Percentiles rank a stretch among this genome's conserved stretches.
Conservation (phyloP, 2,888 invertebrate genomes). For the Apodemia zela region DNA sequence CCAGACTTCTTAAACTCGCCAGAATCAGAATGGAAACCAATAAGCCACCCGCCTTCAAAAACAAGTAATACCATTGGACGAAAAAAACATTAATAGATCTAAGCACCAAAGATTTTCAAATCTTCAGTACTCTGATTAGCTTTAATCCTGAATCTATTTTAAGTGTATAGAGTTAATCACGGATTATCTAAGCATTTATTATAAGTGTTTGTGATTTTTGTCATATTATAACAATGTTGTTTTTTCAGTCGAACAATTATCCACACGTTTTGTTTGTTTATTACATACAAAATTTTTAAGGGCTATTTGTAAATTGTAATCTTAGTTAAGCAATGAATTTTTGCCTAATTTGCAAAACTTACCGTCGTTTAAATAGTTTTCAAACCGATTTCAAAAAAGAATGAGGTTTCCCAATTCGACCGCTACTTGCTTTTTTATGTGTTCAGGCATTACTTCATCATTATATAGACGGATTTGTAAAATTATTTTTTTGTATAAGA, state of each 20-base stretch:
- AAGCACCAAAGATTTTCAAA: conserved; percentile 16
- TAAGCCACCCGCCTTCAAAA: conserved; percentile 54
- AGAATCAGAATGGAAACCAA: conserved; percentile 75
- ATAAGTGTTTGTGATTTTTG: neutral
- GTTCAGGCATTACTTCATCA: no score
- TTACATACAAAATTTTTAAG: neutral
- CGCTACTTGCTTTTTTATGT: no score
- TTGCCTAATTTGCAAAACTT: neutral
- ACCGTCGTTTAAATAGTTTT: no score
- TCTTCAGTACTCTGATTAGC: neutral
- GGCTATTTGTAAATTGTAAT: neutral
- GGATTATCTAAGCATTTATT: neutral
- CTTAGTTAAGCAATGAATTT: neutral
- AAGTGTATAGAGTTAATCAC: conserved; percentile 17
- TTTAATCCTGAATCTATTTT: conserved; percentile 3
- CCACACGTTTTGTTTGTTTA: neutral
- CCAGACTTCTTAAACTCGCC: conserved; percentile 46
- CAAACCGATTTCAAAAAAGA: no score
- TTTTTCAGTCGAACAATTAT: neutral
- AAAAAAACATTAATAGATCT: conserved; percentile 41
- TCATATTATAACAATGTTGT: no score
- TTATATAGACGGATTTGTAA: no score
- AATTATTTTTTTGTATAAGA: no score
- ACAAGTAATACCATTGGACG: conserved; percentile 40
- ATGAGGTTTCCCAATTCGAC: no score